These are phyloP conservation scores for Petromus typicus DNA, from an alignment of 2,113 vertebrate species.

Conservation along the genomic window DNA sequence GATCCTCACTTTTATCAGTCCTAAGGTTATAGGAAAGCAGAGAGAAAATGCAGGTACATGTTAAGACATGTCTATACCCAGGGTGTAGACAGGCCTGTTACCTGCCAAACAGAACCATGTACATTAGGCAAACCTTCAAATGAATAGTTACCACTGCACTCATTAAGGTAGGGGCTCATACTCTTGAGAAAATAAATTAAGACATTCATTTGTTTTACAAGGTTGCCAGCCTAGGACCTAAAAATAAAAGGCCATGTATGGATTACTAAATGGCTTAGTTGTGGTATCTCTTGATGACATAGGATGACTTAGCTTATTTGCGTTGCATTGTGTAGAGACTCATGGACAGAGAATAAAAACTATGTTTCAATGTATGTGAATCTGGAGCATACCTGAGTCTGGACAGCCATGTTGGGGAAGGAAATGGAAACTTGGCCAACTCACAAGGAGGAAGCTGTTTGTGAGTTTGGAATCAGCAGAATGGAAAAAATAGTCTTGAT, in stretches of 20 bases:
- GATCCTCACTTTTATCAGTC: conserved; percentile 15
- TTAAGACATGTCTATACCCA: not conserved
- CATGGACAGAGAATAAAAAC: not conserved
- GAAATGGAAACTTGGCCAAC: not conserved
- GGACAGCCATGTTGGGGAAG: not conserved
- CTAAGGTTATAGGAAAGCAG: not conserved
- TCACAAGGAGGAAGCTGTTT: not conserved
- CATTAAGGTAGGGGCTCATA: not conserved
- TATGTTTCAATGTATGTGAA: not conserved
- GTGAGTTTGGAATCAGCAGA: not conserved
- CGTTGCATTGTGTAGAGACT: not conserved
- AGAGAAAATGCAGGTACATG: not conserved
- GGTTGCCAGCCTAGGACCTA: not conserved
- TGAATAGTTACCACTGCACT: not conserved
- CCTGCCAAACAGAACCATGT: not conserved
- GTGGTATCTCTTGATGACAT: not conserved
- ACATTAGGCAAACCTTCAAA: not conserved
- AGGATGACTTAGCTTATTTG: not conserved
- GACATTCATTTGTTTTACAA: not conserved
- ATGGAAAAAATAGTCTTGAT: not conserved
- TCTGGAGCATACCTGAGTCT: not conserved
- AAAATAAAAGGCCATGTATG: not conserved
- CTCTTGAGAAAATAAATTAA: not conserved
- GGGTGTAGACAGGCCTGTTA: not conserved
- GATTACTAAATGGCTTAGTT: conserved; percentile 20